A percentile compares a stretch with the other conserved stretches of the same genome.
These are phyloP conservation scores for Zalophus californianus DNA, from an alignment of 2,797 vertebrate species.

Conservation along the genomic window DNA sequence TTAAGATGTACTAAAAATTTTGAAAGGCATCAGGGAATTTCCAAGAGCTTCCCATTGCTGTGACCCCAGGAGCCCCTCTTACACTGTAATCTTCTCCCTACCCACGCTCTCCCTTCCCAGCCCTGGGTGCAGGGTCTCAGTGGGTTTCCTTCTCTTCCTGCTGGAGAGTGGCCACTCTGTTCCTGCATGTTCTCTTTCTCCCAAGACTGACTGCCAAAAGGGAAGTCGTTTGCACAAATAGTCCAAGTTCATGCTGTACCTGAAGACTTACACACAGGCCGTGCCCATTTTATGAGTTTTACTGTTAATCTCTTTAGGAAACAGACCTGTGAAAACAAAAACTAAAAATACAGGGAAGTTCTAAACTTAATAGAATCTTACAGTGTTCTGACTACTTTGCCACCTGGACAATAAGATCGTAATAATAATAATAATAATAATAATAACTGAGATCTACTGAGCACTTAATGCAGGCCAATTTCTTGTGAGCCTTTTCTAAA, in stretches of 20 bases:
- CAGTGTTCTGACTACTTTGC: not conserved
- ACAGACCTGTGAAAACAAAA: not conserved
- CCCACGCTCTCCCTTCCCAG: not conserved
- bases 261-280: not conserved
- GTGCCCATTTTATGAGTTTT: not conserved
- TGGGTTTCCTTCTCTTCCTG: not conserved
- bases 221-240: not conserved
- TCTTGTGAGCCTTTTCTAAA: not conserved
- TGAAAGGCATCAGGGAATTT: not conserved
- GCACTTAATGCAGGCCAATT: not conserved
- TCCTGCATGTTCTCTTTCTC: not conserved
- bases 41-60: not conserved
- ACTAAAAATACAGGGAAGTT: not conserved
- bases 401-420: not conserved
- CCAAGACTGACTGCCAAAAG: not conserved
- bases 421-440: not conserved
- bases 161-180: not conserved
- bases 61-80: not conserved
- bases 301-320: not conserved
- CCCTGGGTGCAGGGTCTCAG: too few relatives aligned
- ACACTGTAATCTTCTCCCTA: not conserved
- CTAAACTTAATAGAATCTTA: not conserved
- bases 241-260: not conserved
- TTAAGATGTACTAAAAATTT: not conserved
- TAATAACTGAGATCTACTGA: not conserved